Percentiles rank a stretch among this genome's conserved stretches.
Evolutionary conservation across 2,888 invertebrate genomes (phyloP).

Genomic region (Latrodectus hesperus): DNA sequence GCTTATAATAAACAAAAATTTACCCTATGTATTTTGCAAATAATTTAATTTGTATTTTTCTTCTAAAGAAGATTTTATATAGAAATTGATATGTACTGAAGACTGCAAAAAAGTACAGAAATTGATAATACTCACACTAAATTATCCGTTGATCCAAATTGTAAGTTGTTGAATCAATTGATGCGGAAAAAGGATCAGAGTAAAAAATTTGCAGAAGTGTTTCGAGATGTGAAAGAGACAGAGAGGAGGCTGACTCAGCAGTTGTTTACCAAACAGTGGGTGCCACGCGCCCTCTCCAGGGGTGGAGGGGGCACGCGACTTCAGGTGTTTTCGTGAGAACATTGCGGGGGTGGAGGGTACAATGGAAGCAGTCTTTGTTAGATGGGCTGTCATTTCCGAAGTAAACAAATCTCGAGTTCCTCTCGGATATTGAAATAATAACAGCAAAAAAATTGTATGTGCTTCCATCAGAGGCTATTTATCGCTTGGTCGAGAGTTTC

Average conservation of each 20-base stretch:
- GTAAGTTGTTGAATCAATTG: too few relatives aligned
- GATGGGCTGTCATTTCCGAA: constrained; percentile 60
- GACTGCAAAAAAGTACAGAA: too few relatives aligned
- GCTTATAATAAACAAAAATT: too few relatives aligned
- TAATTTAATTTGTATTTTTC: too few relatives aligned
- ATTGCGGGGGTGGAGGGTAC: constrained; percentile 54
- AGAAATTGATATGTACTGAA: too few relatives aligned
- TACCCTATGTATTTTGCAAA: too few relatives aligned
- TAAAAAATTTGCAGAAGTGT: background rate
- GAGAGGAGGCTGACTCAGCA: constrained; percentile 51
- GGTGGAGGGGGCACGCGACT: constrained; percentile 51
- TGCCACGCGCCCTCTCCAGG: constrained; percentile 52
- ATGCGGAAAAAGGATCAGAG: too few relatives aligned
- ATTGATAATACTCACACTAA: too few relatives aligned
- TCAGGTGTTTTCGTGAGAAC: constrained; percentile 61
- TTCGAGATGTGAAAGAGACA: background rate
- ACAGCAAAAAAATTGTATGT: background rate
- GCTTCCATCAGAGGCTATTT: constrained; percentile 20
- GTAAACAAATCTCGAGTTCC: constrained; percentile 51
- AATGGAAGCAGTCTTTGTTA: constrained; percentile 38
- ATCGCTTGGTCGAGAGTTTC: constrained; percentile 1
- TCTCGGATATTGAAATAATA: background rate
- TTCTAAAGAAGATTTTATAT: too few relatives aligned
- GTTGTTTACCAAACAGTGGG: constrained; percentile 66
- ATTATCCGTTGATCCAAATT: too few relatives aligned